phyloP scores from a whole-genome alignment of 2,113 vertebrate species.

The Morone saxatilis region DNA sequence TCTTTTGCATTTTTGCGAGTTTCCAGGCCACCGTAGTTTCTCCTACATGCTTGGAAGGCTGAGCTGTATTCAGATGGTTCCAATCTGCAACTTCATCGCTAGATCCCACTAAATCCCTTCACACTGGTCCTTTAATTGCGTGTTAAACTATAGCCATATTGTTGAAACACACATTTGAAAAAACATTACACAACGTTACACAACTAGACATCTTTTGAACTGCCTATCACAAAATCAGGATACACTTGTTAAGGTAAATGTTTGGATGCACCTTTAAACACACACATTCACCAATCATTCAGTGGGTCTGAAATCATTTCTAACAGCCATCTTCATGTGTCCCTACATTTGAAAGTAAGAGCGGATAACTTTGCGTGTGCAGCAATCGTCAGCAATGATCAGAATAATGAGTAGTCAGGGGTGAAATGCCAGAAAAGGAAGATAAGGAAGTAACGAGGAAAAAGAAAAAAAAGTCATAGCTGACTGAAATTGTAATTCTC shows the following conservation, averaged over 20 bases:
- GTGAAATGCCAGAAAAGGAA: conserved; percentile 57
- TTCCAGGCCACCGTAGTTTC: no score
- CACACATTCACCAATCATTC: not conserved
- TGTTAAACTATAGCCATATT: no score
- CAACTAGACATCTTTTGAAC: not conserved
- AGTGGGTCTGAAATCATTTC: not conserved
- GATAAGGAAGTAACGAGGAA: conserved; percentile 41
- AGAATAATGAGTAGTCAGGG: conserved; percentile 60
- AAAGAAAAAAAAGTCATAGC: conserved; percentile 56
- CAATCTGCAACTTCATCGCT: no score
- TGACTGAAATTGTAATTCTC: conserved; percentile 62
- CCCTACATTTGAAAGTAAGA: conserved; percentile 29
- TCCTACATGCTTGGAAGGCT: no score
- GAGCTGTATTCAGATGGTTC: no score
- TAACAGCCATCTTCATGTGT: conserved; percentile 12
- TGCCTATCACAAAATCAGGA: not conserved
- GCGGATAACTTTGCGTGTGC: conserved; percentile 24
- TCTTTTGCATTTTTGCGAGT: no score
- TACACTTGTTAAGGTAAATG: no score
- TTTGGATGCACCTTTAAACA: not conserved
- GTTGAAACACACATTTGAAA: no score
- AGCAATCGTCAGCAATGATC: conserved; percentile 42
- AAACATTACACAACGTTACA: not conserved
- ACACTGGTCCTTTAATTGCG: no score
- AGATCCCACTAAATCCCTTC: no score